Evolutionary conservation across 2,113 vertebrate species (phyloP), one percentile per base, ranked within the genome.

Genomic region (Sinocyclocheilus anophthalmus): DNA sequence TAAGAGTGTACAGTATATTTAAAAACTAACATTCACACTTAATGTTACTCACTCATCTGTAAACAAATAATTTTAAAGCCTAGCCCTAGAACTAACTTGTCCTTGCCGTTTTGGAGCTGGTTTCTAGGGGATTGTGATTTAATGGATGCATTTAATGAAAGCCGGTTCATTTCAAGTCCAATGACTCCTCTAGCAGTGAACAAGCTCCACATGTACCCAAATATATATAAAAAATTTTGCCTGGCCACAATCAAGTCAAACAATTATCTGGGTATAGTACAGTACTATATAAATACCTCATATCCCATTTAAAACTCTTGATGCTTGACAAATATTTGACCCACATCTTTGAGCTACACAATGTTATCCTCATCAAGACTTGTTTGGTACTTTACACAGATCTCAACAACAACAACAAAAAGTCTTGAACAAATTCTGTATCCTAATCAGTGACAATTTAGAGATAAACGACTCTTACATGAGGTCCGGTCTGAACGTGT

Each of bases 401-500:
- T 10, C 16, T 20, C 11, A 13, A 37, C 3, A 37, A 37, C 37
- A 37, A 42, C 0, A 45, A 45, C 11, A 45, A 50, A 14, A 8
- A 37, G 30, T 70, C 14, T 9, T 45, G 42, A 4, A 53, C 73
- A 76, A 0, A 3, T 55, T 55, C 20, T 13, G 50, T 4, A 37
- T 13, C 53, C 53, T 14, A 39, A 59, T 4, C 3, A 55, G 53
- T 20, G 53, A 55, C 14, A 26, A n/a, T 13, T 65, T 13, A 33
- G 5, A 67, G 3, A 72, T 48, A 33, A 55, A 48, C 5, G 18
- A 67, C 75, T 96, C 97, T 99, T 91, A 99, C 98, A 99, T 95
- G 87, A 99, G 95, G 75, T 99, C 98, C 1, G 98, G 98, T 89
- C 97, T 95, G 95, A 96, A 96, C 13, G 95, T 97, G 92, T 99